phyloP scores from a whole-genome alignment of 2,888 invertebrate species.

The Trisateles emortualis region DNA sequence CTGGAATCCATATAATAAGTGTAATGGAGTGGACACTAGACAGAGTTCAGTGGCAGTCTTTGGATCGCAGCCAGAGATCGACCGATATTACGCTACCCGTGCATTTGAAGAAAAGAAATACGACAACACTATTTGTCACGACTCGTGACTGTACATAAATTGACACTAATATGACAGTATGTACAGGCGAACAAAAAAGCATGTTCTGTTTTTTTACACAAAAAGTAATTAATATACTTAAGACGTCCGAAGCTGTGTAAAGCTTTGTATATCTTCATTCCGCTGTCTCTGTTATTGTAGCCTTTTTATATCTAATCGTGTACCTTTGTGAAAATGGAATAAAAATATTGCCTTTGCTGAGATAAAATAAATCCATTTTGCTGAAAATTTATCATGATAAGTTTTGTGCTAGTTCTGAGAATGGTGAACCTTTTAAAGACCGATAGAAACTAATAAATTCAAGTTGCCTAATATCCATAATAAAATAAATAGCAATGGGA shows the following conservation, averaged over 20 bases:
- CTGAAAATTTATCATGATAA: constrained; percentile 13
- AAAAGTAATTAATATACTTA: constrained; percentile 30
- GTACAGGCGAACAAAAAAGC: constrained; percentile 29
- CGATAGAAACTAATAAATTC: constrained; percentile 35
- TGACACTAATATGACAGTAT: constrained; percentile 57
- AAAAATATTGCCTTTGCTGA: not conserved
- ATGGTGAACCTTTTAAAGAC: constrained; percentile 8
- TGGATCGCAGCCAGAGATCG: constrained; percentile 64
- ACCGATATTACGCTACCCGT: constrained; percentile 53
- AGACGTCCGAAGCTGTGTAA: constrained; percentile 9
- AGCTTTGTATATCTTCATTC: constrained; percentile 10
- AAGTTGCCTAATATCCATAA: constrained; percentile 35
- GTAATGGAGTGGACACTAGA: constrained; percentile 51
- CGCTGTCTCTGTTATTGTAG: constrained; percentile 8
- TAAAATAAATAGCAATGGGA: constrained; percentile 47
- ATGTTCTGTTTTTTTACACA: constrained; percentile 21
- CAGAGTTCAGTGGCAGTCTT: constrained; percentile 51
- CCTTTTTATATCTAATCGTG: constrained; percentile 19
- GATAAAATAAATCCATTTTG: constrained; percentile 23
- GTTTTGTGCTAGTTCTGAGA: constrained; percentile 14
- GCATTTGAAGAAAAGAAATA: constrained; percentile 53
- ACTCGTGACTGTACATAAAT: constrained; percentile 45
- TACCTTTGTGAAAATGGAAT: constrained; percentile 4
- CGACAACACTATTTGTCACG: constrained; percentile 48
- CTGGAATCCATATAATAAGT: constrained; percentile 40